A percentile compares a stretch with the other conserved stretches of the same genome.
phyloP scores from a whole-genome alignment of 2,113 vertebrate species.

The Stictonetta naevosa region DNA sequence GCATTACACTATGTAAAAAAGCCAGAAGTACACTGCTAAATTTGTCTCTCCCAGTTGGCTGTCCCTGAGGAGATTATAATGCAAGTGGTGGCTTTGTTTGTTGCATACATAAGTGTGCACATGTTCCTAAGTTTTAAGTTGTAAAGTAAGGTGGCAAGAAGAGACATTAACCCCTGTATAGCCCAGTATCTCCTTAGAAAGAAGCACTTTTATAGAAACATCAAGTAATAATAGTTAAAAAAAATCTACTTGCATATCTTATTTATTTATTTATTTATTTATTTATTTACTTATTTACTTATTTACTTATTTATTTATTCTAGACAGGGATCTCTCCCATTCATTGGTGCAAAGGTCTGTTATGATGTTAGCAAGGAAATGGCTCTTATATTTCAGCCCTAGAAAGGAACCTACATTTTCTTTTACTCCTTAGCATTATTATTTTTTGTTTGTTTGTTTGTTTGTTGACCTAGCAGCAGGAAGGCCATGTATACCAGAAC shows the following conservation, averaged over 20 bases:
- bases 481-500: not conserved
- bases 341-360: fast-evolving
- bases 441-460: not conserved
- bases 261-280: not conserved
- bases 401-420: not conserved
- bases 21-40: slow-evolving; percentile 29
- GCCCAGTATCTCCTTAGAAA: not conserved
- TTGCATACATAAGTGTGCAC: not conserved
- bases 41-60: slow-evolving; percentile 39
- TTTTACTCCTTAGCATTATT: not conserved
- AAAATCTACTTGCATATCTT: not conserved
- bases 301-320: not conserved
- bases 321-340: not conserved
- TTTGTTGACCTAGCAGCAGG: not conserved
- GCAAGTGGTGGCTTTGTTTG: not conserved
- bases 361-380: not conserved
- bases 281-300: not conserved
- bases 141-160: not conserved
- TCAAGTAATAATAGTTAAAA: not conserved
- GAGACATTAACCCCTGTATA: not conserved
- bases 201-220: not conserved
- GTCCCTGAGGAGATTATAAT: slow-evolving; percentile 39
- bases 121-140: slow-evolving; percentile 22
- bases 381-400: not conserved
- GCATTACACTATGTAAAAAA: slow-evolving; percentile 15